A percentile compares a stretch with the other conserved stretches of the same genome.
These are phyloP conservation scores for Drosophila mercatorum DNA, from an alignment of 2,888 invertebrate genomes.

Conservation along the genomic window DNA sequence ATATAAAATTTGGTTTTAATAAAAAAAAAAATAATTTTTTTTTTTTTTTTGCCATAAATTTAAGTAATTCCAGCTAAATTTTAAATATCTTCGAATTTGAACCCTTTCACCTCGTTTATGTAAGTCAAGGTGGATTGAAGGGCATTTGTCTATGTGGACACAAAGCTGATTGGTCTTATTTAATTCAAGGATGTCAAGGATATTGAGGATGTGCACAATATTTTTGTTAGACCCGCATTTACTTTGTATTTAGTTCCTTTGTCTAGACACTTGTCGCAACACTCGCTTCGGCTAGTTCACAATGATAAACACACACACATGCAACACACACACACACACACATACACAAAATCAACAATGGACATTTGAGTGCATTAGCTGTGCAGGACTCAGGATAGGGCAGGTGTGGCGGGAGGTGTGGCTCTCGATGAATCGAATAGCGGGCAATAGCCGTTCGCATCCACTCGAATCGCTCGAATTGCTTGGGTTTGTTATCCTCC, in stretches of 20 bases:
- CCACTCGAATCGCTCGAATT: constrained; percentile 15
- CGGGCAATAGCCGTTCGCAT: neutral
- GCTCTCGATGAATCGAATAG: neutral
- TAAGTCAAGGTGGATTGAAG: neutral
- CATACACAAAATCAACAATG: constrained; percentile 46
- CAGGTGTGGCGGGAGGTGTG: neutral
- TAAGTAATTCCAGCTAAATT: no score
- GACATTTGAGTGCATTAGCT: constrained; percentile 22
- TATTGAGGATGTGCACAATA: constrained; percentile 2
- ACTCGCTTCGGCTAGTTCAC: constrained; percentile 10
- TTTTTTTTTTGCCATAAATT: no score
- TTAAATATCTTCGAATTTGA: neutral
- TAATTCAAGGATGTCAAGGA: neutral
- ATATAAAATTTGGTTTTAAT: no score
- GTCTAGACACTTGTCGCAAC: constrained; percentile 41
- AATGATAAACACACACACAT: constrained; percentile 41
- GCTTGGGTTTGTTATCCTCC: constrained; percentile 29
- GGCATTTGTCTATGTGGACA: neutral
- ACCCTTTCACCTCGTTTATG: neutral
- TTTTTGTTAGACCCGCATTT: constrained; percentile 14
- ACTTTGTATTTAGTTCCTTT: constrained; percentile 34
- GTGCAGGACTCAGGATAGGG: neutral
- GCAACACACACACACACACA: neutral
- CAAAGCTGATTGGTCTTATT: constrained; percentile 1
- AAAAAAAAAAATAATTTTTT: no score